Base-by-base conservation (phyloP, 1,140 invertebrate genomes). In the Drosophila varians region DNA sequence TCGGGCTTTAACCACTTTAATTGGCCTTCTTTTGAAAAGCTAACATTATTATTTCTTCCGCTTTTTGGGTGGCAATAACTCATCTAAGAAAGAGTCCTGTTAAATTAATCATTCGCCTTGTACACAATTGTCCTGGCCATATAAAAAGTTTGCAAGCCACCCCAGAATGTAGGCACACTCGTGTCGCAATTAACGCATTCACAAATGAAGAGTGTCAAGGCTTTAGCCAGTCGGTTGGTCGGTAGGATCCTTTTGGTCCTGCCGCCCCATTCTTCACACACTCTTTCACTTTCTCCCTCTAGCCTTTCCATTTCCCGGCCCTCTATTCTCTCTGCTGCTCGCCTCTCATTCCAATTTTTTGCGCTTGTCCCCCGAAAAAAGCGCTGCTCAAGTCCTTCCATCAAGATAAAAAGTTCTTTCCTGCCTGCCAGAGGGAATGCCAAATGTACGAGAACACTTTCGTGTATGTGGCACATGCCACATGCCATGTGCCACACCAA, bases 131-230 rank as follows among this genome's bases (percentile, higher is more conserved):
- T 28, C 26, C 9, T 28, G 8, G 7, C 26, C 26, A 28, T 8
- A 28, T 28, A 28, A 28, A 38, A 38, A 16, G n/a, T 38, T 38
- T 8, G 2, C n/a, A 16, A 38, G 12, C 38, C 60, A 64, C 60
- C 31, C 60, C 38, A 61, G 48, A 38, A 14, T 40, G 25, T 42
- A 25, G 18, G 12, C 34, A 43, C 25, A 52, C 68, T 79, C 56
- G 66, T 55, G 56, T 62, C 80, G 73, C 82, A 87, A 87, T 87
- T 87, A 87, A 87, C 82, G 82, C 77, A 87, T 87, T 87, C 77
- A 87, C 69, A 87, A 87, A 87, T 87, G 82, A 87, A 87, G 82
- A 87, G 82, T 87, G 82, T 87, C 82, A 87, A 87, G 82, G 82
- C 74, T 75, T 47, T 74, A 73, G 73, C 73, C 73, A 65, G 51